A percentile compares a stretch with the other conserved stretches of the same genome.
These are phyloP conservation scores for Onychomys torridus DNA, from an alignment of 2,797 vertebrate genomes.

Conservation along the genomic window DNA sequence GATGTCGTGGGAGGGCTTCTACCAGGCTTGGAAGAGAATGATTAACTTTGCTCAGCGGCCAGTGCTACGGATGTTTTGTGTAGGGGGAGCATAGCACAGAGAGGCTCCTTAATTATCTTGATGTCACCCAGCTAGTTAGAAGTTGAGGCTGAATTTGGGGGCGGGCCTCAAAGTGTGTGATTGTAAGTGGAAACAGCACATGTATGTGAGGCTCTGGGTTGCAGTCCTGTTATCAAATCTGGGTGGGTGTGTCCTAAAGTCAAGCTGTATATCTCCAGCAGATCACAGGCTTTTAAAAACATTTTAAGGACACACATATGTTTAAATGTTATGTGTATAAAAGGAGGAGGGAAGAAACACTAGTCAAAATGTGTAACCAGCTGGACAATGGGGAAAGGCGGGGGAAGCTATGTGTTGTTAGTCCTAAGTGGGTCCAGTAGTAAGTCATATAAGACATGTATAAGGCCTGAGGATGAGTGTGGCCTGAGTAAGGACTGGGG, in stretches of 20 bases:
- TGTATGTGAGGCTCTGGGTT: background rate
- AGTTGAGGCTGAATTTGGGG: background rate
- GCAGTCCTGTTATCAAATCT: fast-evolving
- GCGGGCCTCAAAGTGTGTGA: fast-evolving
- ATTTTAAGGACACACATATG: background rate
- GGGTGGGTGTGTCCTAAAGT: background rate
- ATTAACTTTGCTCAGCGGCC: background rate
- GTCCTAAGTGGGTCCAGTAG: background rate
- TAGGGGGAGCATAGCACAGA: background rate
- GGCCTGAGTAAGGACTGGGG: fast-evolving
- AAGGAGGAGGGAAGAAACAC: too few species aligned
- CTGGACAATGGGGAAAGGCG: fast-evolving
- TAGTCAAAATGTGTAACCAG: too few species aligned
- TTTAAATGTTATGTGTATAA: background rate
- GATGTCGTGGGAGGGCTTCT: fast-evolving
- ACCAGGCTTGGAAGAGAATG: background rate
- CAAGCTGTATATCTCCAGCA: background rate
- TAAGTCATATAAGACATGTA: fast-evolving
- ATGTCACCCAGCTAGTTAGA: fast-evolving
- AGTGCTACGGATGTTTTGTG: fast-evolving
- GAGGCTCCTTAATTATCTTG: background rate
- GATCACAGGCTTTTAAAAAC: background rate
- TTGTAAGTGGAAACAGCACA: fast-evolving
- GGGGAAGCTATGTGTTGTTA: fast-evolving
- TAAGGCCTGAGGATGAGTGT: fast-evolving